A percentile compares a stretch with the other conserved stretches of the same genome.
These are phyloP conservation scores for Saxidomus purpurata DNA, from an alignment of 1,140 invertebrate genomes.

Conservation along the genomic window DNA sequence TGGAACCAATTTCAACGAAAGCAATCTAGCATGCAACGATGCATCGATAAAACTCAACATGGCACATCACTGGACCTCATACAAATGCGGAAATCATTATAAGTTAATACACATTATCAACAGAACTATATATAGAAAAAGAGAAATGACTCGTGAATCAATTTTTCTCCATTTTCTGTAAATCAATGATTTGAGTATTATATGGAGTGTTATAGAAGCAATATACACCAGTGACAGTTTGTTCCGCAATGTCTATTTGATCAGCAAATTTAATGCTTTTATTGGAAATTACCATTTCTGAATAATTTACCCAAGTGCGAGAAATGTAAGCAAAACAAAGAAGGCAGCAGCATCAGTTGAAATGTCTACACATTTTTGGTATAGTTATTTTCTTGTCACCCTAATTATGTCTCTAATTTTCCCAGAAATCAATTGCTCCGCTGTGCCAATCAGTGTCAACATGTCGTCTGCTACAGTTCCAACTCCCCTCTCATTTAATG, in stretches of 20 bases:
- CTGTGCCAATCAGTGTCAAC: slow-evolving; percentile 57
- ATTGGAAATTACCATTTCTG: background rate
- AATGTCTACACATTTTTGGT: slow-evolving; percentile 59
- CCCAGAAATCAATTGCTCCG: slow-evolving; percentile 52
- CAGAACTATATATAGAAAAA: slow-evolving; percentile 15
- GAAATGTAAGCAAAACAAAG: background rate
- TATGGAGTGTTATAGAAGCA: background rate
- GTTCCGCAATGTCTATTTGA: background rate
- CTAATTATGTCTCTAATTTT: slow-evolving; percentile 52
- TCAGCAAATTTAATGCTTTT: slow-evolving; percentile 1
- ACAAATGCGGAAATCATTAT: slow-evolving; percentile 9
- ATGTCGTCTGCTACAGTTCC: slow-evolving; percentile 55
- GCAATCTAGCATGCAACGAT: background rate
- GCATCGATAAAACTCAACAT: background rate
- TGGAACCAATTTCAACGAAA: background rate
- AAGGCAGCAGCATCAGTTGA: slow-evolving; percentile 35
- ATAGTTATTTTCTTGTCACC: slow-evolving; percentile 47
- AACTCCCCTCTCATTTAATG: slow-evolving; percentile 47
- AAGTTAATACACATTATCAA: background rate
- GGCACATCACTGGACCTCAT: background rate
- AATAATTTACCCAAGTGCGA: background rate
- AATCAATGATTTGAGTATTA: slow-evolving; percentile 28
- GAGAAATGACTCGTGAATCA: background rate
- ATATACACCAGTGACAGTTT: background rate
- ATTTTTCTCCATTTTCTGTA: background rate